phyloP scores from a whole-genome alignment of 2,797 vertebrate species.

The Gymnothorax reevesii region DNA sequence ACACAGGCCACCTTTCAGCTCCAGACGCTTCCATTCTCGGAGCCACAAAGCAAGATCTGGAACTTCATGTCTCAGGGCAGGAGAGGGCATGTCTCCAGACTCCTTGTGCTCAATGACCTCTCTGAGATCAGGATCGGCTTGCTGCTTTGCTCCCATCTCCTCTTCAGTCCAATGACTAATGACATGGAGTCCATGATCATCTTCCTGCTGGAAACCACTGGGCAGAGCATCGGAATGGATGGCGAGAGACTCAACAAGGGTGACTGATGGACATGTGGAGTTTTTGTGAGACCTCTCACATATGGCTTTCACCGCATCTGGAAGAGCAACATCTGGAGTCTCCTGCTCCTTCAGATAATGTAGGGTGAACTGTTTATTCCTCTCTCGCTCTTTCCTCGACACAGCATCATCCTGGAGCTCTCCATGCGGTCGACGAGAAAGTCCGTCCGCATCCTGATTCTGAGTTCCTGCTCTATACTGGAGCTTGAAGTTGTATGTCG shows the following conservation, averaged over 20 bases:
- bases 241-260: background rate
- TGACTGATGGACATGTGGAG: background rate
- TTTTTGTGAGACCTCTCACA: too few relatives aligned
- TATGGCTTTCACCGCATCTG: background rate
- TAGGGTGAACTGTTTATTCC: background rate
- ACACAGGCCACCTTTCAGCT: too few relatives aligned
- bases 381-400: background rate
- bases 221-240: background rate
- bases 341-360: background rate
- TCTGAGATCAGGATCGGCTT: background rate
- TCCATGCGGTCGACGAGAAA: background rate
- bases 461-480: constrained; percentile 8
- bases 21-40: too few relatives aligned
- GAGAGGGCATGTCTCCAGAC: too few relatives aligned
- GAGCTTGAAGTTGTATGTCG: background rate
- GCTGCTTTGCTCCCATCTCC: background rate
- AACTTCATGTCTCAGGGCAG: too few relatives aligned
- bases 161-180: too few relatives aligned
- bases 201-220: background rate
- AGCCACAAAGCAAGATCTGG: too few relatives aligned
- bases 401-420: background rate
- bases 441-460: background rate
- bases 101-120: background rate
- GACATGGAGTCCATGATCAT: background rate
- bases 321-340: too few relatives aligned